Percentiles rank a stretch among this genome's conserved stretches.
phyloP scores from a whole-genome alignment of 2,113 vertebrate genomes.

The Panthera uncia region DNA sequence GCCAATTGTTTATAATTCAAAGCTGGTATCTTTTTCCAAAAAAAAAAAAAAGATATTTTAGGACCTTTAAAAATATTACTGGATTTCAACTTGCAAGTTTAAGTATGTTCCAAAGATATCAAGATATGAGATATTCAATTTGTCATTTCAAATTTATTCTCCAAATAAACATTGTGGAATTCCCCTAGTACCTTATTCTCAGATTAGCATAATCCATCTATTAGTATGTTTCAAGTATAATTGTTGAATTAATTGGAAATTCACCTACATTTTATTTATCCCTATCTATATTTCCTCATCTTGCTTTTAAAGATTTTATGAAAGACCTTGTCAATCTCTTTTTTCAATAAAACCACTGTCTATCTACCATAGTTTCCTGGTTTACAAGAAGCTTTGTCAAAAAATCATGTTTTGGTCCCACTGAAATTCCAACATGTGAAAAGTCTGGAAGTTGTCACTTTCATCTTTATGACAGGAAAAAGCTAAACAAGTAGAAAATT shows the following conservation, averaged over 20 bases:
- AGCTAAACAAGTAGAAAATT: not conserved
- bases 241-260: not conserved
- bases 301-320: not conserved
- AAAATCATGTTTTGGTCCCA: not conserved
- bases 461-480: not conserved
- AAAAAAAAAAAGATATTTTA: not conserved
- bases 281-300: not conserved
- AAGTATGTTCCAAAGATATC: not conserved
- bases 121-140: not conserved
- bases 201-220: not conserved
- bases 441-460: not conserved
- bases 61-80: not conserved
- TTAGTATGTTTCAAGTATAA: not conserved
- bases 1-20: not conserved
- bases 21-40: not conserved
- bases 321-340: not conserved
- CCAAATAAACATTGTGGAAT: not conserved
- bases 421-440: not conserved
- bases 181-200: not conserved
- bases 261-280: not conserved
- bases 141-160: not conserved
- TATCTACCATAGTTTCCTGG: not conserved
- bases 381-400: not conserved
- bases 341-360: not conserved
- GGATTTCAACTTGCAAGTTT: not conserved